Evolutionary conservation across 1,140 invertebrate species (phyloP).

Genomic region (Schlechtendalia chinensis): DNA sequence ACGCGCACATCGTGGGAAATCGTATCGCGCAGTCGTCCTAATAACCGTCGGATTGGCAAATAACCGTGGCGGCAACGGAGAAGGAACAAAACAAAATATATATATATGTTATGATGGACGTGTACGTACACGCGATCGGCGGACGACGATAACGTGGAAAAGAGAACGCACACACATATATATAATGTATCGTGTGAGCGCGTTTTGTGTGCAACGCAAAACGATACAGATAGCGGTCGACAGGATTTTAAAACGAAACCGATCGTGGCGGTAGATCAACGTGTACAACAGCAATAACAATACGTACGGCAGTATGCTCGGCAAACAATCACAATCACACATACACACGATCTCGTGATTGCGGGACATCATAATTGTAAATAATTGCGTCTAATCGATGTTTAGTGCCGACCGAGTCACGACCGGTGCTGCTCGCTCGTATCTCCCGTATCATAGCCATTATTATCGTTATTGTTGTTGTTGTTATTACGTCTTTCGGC

Average conservation of each 20-base stretch:
- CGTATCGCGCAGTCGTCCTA: not conserved
- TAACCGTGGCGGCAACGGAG: not conserved
- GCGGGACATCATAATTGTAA: constrained; percentile 50
- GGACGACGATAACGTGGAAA: not conserved
- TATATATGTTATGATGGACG: too few species aligned
- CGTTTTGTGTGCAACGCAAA: not conserved
- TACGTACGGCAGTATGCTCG: not conserved
- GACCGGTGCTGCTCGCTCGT: constrained; percentile 6
- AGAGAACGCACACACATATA: too few species aligned
- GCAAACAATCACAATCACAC: not conserved
- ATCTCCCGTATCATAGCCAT: not conserved
- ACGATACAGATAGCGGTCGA: constrained; percentile 3
- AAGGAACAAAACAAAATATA: too few species aligned
- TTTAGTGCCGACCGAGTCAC: constrained; percentile 38
- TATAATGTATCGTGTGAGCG: not conserved
- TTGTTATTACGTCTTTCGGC: not conserved
- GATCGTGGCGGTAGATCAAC: constrained; percentile 45
- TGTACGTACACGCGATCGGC: too few species aligned
- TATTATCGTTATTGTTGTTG: not conserved
- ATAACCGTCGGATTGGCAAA: constrained; percentile 28
- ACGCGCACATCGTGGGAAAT: constrained; percentile 26
- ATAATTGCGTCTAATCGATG: constrained; percentile 49
- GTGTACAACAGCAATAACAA: not conserved
- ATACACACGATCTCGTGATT: constrained; percentile 46
- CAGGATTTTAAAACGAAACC: constrained; percentile 27